A percentile compares a stretch with the other conserved stretches of the same genome.
phyloP scores from a whole-genome alignment of 2,113 vertebrate genomes.

The Promerops cafer region DNA sequence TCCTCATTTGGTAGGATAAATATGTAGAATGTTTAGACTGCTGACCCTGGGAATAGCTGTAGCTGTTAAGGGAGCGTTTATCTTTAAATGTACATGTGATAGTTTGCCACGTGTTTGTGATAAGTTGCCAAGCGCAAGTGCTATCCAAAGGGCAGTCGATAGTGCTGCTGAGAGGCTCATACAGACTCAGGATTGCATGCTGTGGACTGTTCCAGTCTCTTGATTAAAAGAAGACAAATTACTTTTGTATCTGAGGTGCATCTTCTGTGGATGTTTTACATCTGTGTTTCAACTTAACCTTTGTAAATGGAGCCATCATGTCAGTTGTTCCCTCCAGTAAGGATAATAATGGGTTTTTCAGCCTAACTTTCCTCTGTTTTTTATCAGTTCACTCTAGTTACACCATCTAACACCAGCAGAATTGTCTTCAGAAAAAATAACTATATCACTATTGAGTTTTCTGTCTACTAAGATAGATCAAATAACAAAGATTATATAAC shows the following conservation, averaged over 20 bases:
- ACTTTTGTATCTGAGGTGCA: background rate
- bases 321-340: background rate
- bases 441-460: background rate
- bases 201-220: background rate
- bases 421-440: background rate
- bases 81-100: conserved; percentile 9
- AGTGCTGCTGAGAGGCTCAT: background rate
- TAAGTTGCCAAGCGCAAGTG: background rate
- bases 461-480: background rate
- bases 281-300: background rate
- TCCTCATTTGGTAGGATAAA: background rate
- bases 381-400: background rate
- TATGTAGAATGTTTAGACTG: background rate
- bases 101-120: background rate
- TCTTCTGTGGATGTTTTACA: background rate
- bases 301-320: background rate
- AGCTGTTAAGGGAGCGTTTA: background rate
- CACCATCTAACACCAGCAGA: background rate
- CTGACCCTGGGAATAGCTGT: background rate
- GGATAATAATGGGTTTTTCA: background rate
- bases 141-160: background rate
- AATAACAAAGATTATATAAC: background rate
- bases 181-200: background rate
- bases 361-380: background rate
- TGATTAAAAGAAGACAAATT: background rate